Evolutionary conservation across 2,797 vertebrate genomes (phyloP).

Genomic region (Rousettus madagascariensis): DNA sequence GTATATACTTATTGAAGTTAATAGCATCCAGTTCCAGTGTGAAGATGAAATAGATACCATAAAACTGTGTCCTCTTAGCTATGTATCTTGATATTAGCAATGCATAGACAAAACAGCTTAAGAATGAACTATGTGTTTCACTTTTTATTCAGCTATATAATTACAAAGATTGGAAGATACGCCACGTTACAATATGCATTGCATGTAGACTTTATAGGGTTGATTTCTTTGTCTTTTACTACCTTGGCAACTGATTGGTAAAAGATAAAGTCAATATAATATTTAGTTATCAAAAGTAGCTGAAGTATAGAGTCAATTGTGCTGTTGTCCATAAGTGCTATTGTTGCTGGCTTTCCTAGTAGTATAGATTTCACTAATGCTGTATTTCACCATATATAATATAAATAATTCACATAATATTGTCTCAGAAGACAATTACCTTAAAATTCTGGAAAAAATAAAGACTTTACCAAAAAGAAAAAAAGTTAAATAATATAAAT

Average conservation of each 20-base stretch:
- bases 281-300: neutral
- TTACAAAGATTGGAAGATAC: neutral
- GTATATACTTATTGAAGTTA: neutral
- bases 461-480: neutral
- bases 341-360: neutral
- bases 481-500: neutral
- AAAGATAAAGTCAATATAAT: conserved; percentile 28
- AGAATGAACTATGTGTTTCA: neutral
- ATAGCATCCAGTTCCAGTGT: neutral
- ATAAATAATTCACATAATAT: neutral
- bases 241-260: neutral
- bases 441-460: neutral
- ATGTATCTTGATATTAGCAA: neutral
- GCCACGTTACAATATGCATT: neutral
- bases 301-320: neutral
- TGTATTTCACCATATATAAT: neutral
- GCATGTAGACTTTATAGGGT: neutral
- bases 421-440: neutral
- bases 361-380: neutral
- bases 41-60: neutral
- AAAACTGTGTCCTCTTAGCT: neutral
- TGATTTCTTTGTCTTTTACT: neutral
- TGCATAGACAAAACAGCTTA: neutral
- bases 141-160: conserved; percentile 38
- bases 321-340: neutral